Conservation (phyloP, 2,888 invertebrate genomes). For the Catocala fraxini region DNA sequence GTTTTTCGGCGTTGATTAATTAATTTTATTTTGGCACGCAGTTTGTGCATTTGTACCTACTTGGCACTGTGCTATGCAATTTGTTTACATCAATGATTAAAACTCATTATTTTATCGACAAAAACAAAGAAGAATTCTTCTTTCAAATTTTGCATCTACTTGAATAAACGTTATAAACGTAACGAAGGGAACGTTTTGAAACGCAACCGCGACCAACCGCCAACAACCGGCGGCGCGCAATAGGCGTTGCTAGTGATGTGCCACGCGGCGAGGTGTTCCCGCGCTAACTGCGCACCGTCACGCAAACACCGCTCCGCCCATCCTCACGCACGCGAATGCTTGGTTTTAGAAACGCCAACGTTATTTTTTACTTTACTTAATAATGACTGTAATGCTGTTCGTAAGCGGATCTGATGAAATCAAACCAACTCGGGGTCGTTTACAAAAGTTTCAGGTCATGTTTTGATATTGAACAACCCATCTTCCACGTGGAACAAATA, state of each 20-base stretch:
- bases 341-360: conserved; percentile 52
- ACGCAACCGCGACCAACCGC: conserved; percentile 59
- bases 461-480: conserved; percentile 41
- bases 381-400: conserved; percentile 36
- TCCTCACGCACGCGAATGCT: conserved; percentile 70
- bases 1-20: conserved; percentile 18
- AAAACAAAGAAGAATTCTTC: background rate
- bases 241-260: conserved; percentile 85
- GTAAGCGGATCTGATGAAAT: conserved; percentile 27
- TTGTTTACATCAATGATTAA: conserved; percentile 14
- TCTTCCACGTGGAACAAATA: conserved; percentile 40
- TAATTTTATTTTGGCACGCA: conserved; percentile 15
- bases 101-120: background rate
- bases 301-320: conserved; percentile 83
- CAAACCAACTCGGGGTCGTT: conserved; percentile 20
- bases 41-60: conserved; percentile 1
- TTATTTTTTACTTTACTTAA: conserved; percentile 41
- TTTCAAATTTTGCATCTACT: conserved; percentile 2
- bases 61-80: conserved; percentile 17
- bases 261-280: conserved; percentile 79
- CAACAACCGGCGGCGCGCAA: conserved; percentile 60
- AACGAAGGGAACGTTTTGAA: conserved; percentile 51
- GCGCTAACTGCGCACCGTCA: conserved; percentile 78
- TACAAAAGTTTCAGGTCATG: conserved; percentile 37
- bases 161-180: conserved; percentile 41